Evolutionary conservation across 2,888 invertebrate genomes (phyloP).

Genomic region (Pammene fasciana): DNA sequence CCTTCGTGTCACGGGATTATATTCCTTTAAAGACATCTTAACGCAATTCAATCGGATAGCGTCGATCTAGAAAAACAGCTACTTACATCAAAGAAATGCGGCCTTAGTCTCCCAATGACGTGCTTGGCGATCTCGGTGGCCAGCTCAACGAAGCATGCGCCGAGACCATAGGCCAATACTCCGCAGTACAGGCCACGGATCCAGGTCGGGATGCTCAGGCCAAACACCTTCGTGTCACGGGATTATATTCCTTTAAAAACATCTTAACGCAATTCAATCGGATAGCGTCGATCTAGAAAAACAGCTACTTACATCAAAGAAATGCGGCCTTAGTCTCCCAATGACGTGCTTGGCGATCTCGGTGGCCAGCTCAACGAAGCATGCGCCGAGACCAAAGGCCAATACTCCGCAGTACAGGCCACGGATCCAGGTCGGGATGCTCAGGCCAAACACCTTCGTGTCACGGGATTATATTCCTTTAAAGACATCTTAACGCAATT

Average conservation of each 20-base stretch:
- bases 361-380: slow-evolving; percentile 84
- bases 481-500: too few relatives aligned
- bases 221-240: slow-evolving; percentile 81
- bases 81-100: slow-evolving; percentile 93
- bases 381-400: slow-evolving; percentile 92
- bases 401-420: slow-evolving; percentile 86
- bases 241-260: too few relatives aligned
- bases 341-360: slow-evolving; percentile 96
- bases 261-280: too few relatives aligned
- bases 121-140: slow-evolving; percentile 95
- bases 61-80: not conserved
- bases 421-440: slow-evolving; percentile 7
- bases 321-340: slow-evolving; percentile 97
- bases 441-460: slow-evolving; percentile 84
- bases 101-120: slow-evolving; percentile 96
- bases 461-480: too few relatives aligned
- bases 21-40: too few relatives aligned
- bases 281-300: too few relatives aligned
- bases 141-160: slow-evolving; percentile 91
- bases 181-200: slow-evolving; percentile 81
- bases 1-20: too few relatives aligned
- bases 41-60: too few relatives aligned
- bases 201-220: slow-evolving; percentile 60
- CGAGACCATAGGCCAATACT: slow-evolving; percentile 90
- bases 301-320: slow-evolving; percentile 86